phyloP scores from a whole-genome alignment of 2,113 vertebrate species.

The Archilochus colubris region DNA sequence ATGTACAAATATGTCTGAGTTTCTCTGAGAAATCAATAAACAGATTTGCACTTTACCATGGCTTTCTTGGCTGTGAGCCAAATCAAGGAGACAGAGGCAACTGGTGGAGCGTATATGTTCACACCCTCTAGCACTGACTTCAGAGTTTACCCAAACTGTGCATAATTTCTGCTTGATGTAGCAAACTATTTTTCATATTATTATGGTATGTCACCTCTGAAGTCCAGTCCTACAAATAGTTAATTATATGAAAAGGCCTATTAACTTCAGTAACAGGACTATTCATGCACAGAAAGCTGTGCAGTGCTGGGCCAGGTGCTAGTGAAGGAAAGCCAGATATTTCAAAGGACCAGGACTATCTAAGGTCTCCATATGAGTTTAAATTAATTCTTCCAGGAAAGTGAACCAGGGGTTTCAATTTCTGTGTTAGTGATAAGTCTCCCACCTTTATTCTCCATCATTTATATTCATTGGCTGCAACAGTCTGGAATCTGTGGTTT shows the following conservation, averaged over 20 bases:
- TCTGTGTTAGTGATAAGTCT: neutral
- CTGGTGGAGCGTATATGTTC: neutral
- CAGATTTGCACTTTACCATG: neutral
- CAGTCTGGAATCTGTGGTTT: neutral
- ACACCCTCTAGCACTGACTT: neutral
- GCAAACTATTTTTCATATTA: neutral
- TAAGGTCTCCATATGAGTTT: neutral
- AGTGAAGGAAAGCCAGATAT: neutral
- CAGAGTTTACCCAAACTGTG: neutral
- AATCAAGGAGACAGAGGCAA: neutral
- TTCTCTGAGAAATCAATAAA: neutral
- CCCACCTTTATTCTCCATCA: neutral
- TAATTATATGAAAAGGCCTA: neutral
- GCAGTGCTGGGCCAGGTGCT: neutral
- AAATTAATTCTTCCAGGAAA: neutral
- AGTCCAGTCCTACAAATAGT: neutral
- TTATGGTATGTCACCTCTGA: neutral
- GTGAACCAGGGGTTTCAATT: neutral
- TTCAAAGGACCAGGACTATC: neutral
- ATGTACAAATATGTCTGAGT: neutral
- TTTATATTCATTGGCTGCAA: neutral
- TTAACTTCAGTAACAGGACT: constrained; percentile 9
- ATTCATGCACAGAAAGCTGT: neutral
- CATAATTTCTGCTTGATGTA: constrained; percentile 36
- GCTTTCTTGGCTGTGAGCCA: neutral